A percentile compares a stretch with the other conserved stretches of the same genome.
Conservation (phyloP, 2,888 invertebrate species). For the Meloe dianella region DNA sequence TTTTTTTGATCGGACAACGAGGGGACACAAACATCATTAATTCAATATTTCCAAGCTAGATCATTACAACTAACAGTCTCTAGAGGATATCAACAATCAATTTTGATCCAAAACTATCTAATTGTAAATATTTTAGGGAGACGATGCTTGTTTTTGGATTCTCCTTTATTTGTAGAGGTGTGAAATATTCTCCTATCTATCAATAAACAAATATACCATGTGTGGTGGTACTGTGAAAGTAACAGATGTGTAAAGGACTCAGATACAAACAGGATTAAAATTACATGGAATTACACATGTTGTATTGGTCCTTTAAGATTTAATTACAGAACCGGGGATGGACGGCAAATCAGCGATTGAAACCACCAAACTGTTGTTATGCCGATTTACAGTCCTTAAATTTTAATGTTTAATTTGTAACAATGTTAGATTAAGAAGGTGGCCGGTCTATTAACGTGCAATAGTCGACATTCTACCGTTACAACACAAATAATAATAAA, state of each 20-base stretch:
- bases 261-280: slow-evolving; percentile 57
- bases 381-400: neutral
- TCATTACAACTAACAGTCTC: slow-evolving; percentile 5
- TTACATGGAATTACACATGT: slow-evolving; percentile 59
- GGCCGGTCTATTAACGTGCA: neutral
- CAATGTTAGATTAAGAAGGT: neutral
- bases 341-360: neutral
- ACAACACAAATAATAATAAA: slow-evolving; percentile 14
- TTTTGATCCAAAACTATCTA: neutral
- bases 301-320: slow-evolving; percentile 35
- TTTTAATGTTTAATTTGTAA: neutral
- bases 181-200: neutral
- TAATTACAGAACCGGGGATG: slow-evolving; percentile 21
- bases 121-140: slow-evolving; percentile 10
- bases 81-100: slow-evolving; percentile 8
- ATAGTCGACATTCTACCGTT: neutral
- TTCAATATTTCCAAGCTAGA: neutral
- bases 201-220: neutral
- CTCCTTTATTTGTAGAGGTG: neutral
- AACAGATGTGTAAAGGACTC: slow-evolving; percentile 58
- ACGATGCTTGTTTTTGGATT: neutral
- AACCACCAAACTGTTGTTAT: neutral
- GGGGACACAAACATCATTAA: neutral
- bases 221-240: slow-evolving; percentile 34
- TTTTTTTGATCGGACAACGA: neutral